Conservation (phyloP, 64 coral and sea anemone species). For the Montipora efflorescens region DNA sequence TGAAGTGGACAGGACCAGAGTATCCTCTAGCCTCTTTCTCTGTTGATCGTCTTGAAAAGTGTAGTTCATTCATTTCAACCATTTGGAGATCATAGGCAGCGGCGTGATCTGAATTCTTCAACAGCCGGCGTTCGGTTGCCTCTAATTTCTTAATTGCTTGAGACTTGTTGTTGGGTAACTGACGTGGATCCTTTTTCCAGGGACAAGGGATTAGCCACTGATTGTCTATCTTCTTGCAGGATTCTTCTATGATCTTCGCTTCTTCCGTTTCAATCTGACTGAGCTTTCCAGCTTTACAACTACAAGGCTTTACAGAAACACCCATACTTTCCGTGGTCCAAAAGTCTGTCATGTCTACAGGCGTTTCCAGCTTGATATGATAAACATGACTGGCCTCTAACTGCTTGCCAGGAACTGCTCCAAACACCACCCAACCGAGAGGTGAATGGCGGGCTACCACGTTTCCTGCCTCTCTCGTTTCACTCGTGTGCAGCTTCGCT, state of each 20-base stretch:
- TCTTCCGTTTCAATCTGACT: slow-evolving; percentile 53
- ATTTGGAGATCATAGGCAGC: slow-evolving; percentile 51
- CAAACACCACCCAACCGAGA: slow-evolving; percentile 69
- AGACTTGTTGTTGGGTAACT: slow-evolving; percentile 21
- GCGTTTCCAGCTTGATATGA: no score
- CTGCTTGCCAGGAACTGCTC: slow-evolving; percentile 3
- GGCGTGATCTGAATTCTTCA: slow-evolving; percentile 38
- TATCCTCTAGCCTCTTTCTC: slow-evolving; percentile 20
- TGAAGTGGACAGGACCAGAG: slow-evolving; percentile 51
- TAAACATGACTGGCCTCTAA: not conserved
- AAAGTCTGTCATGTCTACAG: no score
- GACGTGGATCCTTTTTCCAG: slow-evolving; percentile 29
- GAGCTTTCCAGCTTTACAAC: slow-evolving; percentile 52
- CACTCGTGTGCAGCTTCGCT: slow-evolving; percentile 52
- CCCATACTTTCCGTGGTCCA: slow-evolving; percentile 11
- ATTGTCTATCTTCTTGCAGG: not conserved
- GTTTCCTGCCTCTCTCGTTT: slow-evolving; percentile 47
- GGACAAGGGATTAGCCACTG: slow-evolving; percentile 42
- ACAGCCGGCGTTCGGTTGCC: slow-evolving; percentile 15
- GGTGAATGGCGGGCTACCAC: slow-evolving; percentile 60
- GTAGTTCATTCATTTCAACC: slow-evolving; percentile 45
- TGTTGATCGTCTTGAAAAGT: slow-evolving; percentile 49
- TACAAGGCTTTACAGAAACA: slow-evolving; percentile 34
- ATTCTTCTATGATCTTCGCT: slow-evolving; percentile 5
- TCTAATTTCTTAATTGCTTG: slow-evolving; percentile 23